phyloP scores from a whole-genome alignment of 2,797 vertebrate genomes.

The Lagothrix lagotricha region DNA sequence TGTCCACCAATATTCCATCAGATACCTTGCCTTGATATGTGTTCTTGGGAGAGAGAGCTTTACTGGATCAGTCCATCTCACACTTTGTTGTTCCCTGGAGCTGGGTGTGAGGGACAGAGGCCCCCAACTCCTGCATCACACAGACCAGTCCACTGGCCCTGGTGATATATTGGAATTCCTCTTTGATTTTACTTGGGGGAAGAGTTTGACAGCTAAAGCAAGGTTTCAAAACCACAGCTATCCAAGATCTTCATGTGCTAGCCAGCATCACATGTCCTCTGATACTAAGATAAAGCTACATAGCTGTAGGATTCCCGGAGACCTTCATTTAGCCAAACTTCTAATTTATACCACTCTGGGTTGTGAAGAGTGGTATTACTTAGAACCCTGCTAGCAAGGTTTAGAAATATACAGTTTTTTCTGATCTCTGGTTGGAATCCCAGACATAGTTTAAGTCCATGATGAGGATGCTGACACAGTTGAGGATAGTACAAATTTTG shows the following conservation, averaged over 20 bases:
- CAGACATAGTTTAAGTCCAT: background rate
- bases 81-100: background rate
- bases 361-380: background rate
- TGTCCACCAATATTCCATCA: rapidly evolving
- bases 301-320: background rate
- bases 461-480: too few species aligned
- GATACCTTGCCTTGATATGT: background rate
- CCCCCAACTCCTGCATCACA: background rate
- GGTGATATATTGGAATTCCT: background rate
- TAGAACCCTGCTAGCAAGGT: background rate
- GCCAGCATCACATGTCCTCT: background rate
- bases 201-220: background rate
- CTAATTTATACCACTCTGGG: background rate
- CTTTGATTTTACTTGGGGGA: background rate
- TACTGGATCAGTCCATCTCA: background rate
- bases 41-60: background rate
- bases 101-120: background rate
- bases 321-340: background rate
- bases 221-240: background rate
- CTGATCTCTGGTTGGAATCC: background rate
- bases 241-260: background rate
- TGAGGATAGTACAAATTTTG: background rate
- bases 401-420: background rate
- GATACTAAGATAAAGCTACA: background rate
- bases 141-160: background rate